Evolutionary conservation across 1,140 invertebrate genomes (phyloP).

Genomic region (Drosophila guanche): DNA sequence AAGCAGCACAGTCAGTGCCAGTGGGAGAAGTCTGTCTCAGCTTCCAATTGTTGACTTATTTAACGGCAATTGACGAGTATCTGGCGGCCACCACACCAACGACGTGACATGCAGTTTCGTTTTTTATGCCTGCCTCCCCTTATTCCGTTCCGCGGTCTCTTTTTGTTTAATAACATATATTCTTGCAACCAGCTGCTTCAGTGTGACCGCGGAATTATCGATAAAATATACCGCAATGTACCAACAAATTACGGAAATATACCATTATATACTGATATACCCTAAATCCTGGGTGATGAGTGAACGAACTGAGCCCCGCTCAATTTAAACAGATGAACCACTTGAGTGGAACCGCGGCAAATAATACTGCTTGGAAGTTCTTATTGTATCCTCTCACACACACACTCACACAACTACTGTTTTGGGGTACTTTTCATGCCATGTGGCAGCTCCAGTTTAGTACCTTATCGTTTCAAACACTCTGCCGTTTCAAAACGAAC

Average conservation of each 20-base stretch:
- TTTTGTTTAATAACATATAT: constrained; percentile 58
- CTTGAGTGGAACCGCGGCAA: no score
- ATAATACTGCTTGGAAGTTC: no score
- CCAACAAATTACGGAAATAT: no score
- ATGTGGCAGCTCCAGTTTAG: constrained; percentile 19
- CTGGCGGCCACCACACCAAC: not conserved
- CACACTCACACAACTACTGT: constrained; percentile 17
- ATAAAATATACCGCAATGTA: no score
- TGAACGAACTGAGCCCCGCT: no score
- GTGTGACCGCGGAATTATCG: not conserved
- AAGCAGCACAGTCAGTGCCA: constrained; percentile 7
- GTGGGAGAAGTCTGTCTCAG: constrained; percentile 37
- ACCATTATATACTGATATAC: no score
- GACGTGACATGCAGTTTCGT: constrained; percentile 48
- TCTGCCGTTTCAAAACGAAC: constrained; percentile 23
- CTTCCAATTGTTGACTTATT: constrained; percentile 58
- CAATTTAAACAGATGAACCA: no score
- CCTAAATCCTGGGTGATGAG: no score
- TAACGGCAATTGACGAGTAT: constrained; percentile 53
- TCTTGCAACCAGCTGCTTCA: constrained; percentile 46
- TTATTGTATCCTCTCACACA: not conserved
- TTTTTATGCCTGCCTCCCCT: constrained; percentile 13
- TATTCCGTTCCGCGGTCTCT: constrained; percentile 7
- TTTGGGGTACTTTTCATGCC: not conserved
- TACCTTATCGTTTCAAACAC: constrained; percentile 34